phyloP scores from a whole-genome alignment of 2,113 vertebrate genomes.

The Solea senegalensis region DNA sequence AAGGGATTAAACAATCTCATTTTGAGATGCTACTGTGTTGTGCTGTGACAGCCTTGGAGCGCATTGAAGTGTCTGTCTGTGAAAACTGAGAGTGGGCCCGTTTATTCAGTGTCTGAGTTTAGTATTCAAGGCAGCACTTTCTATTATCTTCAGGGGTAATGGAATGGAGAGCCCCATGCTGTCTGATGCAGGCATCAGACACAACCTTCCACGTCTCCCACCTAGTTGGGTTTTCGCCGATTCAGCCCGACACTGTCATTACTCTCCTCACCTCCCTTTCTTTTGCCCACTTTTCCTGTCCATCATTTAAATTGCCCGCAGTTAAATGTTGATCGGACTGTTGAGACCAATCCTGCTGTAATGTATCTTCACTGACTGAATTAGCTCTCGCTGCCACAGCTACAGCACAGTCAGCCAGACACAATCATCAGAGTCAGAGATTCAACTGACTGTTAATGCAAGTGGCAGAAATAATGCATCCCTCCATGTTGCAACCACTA shows the following conservation, averaged over 20 bases:
- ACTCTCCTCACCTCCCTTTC: conserved; percentile 30
- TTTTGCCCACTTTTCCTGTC: conserved; percentile 28
- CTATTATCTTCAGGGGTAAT: conserved; percentile 73
- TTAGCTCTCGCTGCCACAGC: conserved; percentile 36
- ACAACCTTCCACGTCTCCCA: conserved; percentile 40
- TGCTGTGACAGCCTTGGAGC: conserved; percentile 48
- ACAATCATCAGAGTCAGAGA: conserved; percentile 54
- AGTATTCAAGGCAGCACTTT: conserved; percentile 71
- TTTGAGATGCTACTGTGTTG: conserved; percentile 17
- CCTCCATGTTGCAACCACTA: conserved; percentile 23
- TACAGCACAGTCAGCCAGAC: conserved; percentile 37
- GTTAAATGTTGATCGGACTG: conserved; percentile 51
- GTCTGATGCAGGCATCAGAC: conserved; percentile 61
- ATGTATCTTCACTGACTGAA: conserved; percentile 51
- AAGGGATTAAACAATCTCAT: background rate
- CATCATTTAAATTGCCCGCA: conserved; percentile 47
- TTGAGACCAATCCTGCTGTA: conserved; percentile 41
- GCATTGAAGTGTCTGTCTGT: conserved; percentile 46
- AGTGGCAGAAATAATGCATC: conserved; percentile 43
- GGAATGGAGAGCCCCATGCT: conserved; percentile 60
- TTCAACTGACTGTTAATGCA: conserved; percentile 55
- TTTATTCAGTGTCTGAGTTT: conserved; percentile 59
- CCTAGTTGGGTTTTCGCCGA: conserved; percentile 29
- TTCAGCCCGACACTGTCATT: conserved; percentile 54
- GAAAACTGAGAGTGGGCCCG: conserved; percentile 36